Evolutionary conservation across 2,888 invertebrate genomes (phyloP), one percentile per base, ranked within the genome.

Genomic region (Zygothrica quintamaculata): DNA sequence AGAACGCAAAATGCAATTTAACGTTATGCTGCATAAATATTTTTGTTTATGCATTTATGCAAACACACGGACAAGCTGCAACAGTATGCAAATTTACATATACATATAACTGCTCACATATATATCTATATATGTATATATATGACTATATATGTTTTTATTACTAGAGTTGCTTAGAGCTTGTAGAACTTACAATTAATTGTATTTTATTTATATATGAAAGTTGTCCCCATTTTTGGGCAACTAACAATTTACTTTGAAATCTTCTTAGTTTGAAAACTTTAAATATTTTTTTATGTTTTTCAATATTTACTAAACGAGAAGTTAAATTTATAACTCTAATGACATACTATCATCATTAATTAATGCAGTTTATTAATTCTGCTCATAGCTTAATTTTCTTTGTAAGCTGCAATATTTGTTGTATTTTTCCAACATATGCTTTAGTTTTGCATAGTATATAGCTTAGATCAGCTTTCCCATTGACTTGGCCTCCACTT

Each of bases 111-210:
- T n/a, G n/a, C n/a, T n/a, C 31, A 31, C 48, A 34, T 50, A 50
- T 48, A 36, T 34, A 40, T 52, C 13, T 46, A 37, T 37, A 50
- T 46, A 33, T 34, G 13, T 55, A 6, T 39, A n/a, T 8, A 8
- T 29, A 9, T 34, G 11, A 39, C n/a, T 25, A 15, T 36, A 25
- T 29, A 15, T 52, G 43, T 9, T 56, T 65, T 62, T 72, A 87
- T 29, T 36, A 52, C 58, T 87, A 87, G 56, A 87, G 56, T 72
- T 65, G 87, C 81, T 81, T 79, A 88, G 84, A 81, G 81, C 84
- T 66, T 47, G 40, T 73, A 75, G 44, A 73, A 81, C 84, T 84
- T 84, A 84, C 60, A 64, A 53, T 72, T 70, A 68, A 40, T 46
- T 55, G 44, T 31, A 44, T 50, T 62, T 47, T n/a, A n/a, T 44